These are phyloP conservation scores for Sminthurinus aureus DNA, from an alignment of 2,888 invertebrate species.

Conservation along the genomic window DNA sequence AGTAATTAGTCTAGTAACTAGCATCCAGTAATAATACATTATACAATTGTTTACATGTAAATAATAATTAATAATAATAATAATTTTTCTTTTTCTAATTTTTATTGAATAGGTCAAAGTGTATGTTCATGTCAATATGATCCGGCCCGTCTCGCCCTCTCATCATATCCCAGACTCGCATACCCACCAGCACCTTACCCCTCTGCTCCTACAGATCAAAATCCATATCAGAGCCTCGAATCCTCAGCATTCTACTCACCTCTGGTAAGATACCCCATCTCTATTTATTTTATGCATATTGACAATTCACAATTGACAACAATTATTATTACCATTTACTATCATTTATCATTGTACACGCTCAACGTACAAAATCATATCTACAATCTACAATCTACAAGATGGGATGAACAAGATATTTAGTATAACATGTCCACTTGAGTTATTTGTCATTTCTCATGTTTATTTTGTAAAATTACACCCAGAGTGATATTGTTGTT, in stretches of 20 bases:
- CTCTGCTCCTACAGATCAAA: constrained; percentile 83
- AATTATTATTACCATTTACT: too few species aligned
- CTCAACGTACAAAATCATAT: too few species aligned
- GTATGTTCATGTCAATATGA: constrained; percentile 95
- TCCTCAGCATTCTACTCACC: constrained; percentile 96
- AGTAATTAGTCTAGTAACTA: too few species aligned
- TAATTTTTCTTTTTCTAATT: too few species aligned
- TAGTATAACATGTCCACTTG: neutral
- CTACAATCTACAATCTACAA: neutral
- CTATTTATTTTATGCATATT: neutral
- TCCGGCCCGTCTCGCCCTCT: constrained; percentile 82
- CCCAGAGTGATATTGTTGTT: constrained; percentile 2
- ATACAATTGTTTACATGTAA: too few species aligned
- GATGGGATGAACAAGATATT: neutral
- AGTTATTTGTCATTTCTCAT: constrained; percentile 39
- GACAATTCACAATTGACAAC: too few species aligned
- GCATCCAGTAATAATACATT: too few species aligned
- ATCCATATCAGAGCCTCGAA: constrained; percentile 92
- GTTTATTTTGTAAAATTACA: constrained; percentile 38
- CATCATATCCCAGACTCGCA: constrained; percentile 80
- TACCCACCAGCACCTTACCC: constrained; percentile 76
- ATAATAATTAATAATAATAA: too few species aligned
- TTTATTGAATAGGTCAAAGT: constrained; percentile 68
- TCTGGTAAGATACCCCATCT: constrained; percentile 73
- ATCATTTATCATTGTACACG: too few species aligned